Conservation (phyloP, 2,888 invertebrate species). For the Barypeithes pellucidus region DNA sequence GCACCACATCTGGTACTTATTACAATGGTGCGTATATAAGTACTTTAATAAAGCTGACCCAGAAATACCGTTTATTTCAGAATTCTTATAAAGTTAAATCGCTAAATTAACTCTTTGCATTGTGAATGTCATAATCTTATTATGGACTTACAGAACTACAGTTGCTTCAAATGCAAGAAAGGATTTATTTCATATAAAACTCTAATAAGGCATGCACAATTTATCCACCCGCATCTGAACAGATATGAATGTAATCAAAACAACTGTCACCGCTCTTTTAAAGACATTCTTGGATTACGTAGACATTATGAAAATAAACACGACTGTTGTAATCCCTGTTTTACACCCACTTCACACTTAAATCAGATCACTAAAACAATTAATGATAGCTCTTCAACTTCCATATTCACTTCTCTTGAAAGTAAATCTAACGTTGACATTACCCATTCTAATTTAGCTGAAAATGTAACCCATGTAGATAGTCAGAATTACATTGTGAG, state of each 20-base stretch:
- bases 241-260: constrained; percentile 29
- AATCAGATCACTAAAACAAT: too few species aligned
- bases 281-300: not conserved
- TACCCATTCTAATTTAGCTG: not conserved
- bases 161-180: constrained; percentile 11
- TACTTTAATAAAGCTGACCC: not conserved
- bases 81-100: not conserved
- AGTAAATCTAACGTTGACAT: not conserved
- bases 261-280: constrained; percentile 1
- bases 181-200: not conserved
- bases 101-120: not conserved
- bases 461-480: not conserved
- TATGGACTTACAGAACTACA: not conserved
- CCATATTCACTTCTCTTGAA: not conserved
- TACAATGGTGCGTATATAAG: constrained; percentile 17
- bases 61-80: not conserved
- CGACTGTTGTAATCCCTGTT: too few species aligned
- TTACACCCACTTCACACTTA: too few species aligned
- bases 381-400: too few species aligned
- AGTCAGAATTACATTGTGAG: not conserved
- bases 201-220: not conserved
- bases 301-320: not conserved
- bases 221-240: constrained; percentile 8
- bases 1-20: constrained; percentile 28
- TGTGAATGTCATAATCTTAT: not conserved